Conservation (phyloP, 2,888 invertebrate genomes). For the Polydrusus pterygomalis region DNA sequence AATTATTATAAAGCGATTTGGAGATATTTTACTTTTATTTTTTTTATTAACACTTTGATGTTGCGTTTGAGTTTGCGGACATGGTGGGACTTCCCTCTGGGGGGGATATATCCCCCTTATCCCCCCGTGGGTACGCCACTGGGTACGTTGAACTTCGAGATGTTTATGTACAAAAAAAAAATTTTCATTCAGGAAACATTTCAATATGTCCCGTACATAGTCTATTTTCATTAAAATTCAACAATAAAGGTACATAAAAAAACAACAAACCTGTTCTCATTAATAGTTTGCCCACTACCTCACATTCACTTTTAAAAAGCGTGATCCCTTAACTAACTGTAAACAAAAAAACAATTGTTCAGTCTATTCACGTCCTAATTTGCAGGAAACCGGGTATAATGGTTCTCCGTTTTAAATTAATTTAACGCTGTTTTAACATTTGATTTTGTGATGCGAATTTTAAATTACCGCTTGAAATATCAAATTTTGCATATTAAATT, state of each 20-base stretch:
- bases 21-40: too few relatives aligned
- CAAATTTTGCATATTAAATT: constrained; percentile 19
- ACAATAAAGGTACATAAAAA: not conserved
- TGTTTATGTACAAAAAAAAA: too few relatives aligned
- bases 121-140: too few relatives aligned
- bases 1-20: too few relatives aligned
- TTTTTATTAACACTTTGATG: too few relatives aligned
- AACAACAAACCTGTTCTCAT: not conserved
- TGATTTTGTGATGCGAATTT: constrained; percentile 38
- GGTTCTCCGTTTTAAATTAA: constrained; percentile 30
- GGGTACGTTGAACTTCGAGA: too few relatives aligned
- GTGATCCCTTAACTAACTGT: constrained; percentile 33
- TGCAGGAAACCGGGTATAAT: constrained; percentile 29
- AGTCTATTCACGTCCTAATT: constrained; percentile 30
- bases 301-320: constrained; percentile 36
- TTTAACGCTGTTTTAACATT: constrained; percentile 25
- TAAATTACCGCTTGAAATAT: constrained; percentile 22
- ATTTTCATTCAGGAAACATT: too few relatives aligned
- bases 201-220: too few relatives aligned
- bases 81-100: too few relatives aligned
- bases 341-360: constrained; percentile 24
- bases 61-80: too few relatives aligned
- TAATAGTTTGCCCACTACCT: constrained; percentile 7
- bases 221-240: too few relatives aligned
- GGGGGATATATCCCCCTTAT: too few relatives aligned